Base-by-base conservation (phyloP, 2,888 invertebrate species). In the Latrodectus hesperus region DNA sequence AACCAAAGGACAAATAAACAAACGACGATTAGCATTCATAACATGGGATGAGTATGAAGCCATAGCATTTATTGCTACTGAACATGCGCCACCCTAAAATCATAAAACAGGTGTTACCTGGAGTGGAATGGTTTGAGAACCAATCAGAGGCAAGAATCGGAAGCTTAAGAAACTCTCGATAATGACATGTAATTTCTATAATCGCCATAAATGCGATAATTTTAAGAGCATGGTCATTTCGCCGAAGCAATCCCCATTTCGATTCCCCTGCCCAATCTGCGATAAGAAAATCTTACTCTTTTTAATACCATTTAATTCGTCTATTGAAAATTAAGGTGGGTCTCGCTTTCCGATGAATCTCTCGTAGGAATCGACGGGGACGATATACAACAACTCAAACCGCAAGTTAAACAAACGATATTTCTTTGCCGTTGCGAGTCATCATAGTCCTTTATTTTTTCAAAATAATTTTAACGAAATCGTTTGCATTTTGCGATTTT, bases 181-280 rank as follows among this genome's bases (percentile, higher is more conserved):
- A 86, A 86, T 86, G 86, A 86, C 86, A 86, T 86, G 86, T 86
- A 86, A 86, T 86, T 86, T 86, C 86, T 86, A 76, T 86, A 86
- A 86, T 86, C 81, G 81, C 81, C 75, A 72, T 86, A 86, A 86
- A 86, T 86, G 86, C 86, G 86, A 86, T 86, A 86, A 86, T 86
- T 81, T 81, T 81, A 86, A 81, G 75, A 80, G 81, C 86, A 81
- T 80, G 86, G 81, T 86, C 86, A 86, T 81, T 86, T 70, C 86
- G 80, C 26, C 72, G 81, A 76, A 72, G 76, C 77, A 86, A 81
- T 86, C 81, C 38, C 38, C 81, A 81, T 86, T 86, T 76, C 75
- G 71, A 81, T 81, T 76, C 51, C 64, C 49, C 76, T 55, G 38
- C 81, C 84, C 55, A 79, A 74, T 78, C 53, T 80, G 65, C 65